A percentile compares a stretch with the other conserved stretches of the same genome.
Conservation (phyloP, 2,797 vertebrate species). For the Coranthus polyacanthus region DNA sequence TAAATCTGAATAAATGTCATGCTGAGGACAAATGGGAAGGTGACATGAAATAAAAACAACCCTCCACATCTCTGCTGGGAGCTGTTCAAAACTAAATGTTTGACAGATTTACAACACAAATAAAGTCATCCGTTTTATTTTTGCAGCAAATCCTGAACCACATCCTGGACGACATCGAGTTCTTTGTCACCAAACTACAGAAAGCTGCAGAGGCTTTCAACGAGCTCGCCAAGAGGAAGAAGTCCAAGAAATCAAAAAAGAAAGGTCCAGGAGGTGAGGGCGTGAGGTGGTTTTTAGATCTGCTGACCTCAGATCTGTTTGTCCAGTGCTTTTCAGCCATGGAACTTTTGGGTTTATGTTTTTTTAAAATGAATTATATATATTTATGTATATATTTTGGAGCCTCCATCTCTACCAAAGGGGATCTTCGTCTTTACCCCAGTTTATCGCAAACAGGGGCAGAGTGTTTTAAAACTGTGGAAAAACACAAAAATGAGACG, state of each 20-base stretch:
- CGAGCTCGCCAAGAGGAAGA: constrained; percentile 93
- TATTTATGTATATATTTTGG: too few relatives aligned
- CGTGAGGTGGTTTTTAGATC: neutral
- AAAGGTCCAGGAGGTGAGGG: constrained; percentile 92
- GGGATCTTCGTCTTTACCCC: too few relatives aligned
- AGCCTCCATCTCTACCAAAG: too few relatives aligned
- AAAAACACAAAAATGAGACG: too few relatives aligned
- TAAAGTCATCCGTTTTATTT: neutral
- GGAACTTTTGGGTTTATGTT: too few relatives aligned
- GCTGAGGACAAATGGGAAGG: neutral
- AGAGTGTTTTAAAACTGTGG: too few relatives aligned
- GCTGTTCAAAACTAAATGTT: neutral
- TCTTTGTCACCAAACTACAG: constrained; percentile 95
- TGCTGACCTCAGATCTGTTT: neutral
- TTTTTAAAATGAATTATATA: too few relatives aligned
- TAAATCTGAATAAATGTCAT: constrained; percentile 26
- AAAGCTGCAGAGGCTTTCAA: constrained; percentile 93
- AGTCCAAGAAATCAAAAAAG: constrained; percentile 92
- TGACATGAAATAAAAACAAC: neutral
- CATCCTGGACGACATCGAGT: constrained; percentile 96
- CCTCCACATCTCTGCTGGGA: neutral
- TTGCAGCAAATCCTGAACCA: constrained; percentile 97
- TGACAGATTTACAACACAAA: neutral
- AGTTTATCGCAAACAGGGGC: too few relatives aligned
- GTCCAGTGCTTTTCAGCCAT: too few relatives aligned